phyloP scores from a whole-genome alignment of 1,140 invertebrate species.

The Drosophila neocordata region DNA sequence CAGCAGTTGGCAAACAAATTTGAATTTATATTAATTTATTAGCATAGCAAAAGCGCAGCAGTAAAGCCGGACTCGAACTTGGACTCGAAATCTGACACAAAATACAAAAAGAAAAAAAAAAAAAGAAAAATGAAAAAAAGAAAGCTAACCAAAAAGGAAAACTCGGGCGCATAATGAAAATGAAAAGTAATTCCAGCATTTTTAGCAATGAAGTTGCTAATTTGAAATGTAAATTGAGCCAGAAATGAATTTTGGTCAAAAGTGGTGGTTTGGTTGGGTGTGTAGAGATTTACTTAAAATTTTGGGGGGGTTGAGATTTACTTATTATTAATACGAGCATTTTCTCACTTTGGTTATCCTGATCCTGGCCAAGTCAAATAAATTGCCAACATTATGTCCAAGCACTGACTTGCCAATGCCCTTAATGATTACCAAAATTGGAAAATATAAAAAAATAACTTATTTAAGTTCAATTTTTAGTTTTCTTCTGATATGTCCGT shows the following conservation, averaged over 20 bases:
- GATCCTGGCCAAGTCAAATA: background rate
- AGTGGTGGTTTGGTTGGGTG: constrained; percentile 5
- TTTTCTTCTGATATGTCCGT: no score
- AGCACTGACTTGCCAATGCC: background rate
- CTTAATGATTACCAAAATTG: no score
- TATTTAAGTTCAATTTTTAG: no score
- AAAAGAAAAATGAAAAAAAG: background rate
- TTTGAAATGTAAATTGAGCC: constrained; percentile 76
- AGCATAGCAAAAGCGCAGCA: constrained; percentile 77
- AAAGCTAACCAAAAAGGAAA: constrained; percentile 15
- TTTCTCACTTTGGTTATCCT: constrained; percentile 60
- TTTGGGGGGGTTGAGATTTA: background rate
- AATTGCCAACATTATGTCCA: background rate
- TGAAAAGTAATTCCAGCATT: constrained; percentile 76
- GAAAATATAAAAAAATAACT: no score
- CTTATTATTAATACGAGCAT: constrained; percentile 73
- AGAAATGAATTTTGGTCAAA: constrained; percentile 34
- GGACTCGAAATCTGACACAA: constrained; percentile 47
- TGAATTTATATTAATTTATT: constrained; percentile 82
- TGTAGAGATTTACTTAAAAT: constrained; percentile 19
- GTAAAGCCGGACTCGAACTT: constrained; percentile 29
- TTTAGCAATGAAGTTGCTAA: constrained; percentile 78
- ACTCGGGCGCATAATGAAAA: constrained; percentile 58
- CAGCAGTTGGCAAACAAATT: constrained; percentile 80
- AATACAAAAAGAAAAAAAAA: background rate